Evolutionary conservation across 2,797 vertebrate genomes (phyloP).

Genomic region (Ciconia nigra): DNA sequence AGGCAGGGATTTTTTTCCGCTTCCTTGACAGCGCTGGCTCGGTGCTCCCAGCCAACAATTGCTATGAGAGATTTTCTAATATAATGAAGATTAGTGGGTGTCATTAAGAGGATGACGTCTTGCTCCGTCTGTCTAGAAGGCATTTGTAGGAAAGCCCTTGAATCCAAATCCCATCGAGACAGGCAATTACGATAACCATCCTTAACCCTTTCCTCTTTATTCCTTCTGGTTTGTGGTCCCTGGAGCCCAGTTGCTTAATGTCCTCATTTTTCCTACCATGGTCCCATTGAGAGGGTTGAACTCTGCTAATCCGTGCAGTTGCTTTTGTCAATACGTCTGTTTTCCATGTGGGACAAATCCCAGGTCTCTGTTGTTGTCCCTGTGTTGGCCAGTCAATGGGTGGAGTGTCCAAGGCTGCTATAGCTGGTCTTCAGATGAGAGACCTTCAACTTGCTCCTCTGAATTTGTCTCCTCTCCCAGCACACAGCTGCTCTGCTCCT

Average conservation of each 20-base stretch:
- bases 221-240: background rate
- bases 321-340: background rate
- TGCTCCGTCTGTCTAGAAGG: background rate
- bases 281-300: background rate
- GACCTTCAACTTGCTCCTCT: background rate
- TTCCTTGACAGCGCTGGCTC: background rate
- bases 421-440: background rate
- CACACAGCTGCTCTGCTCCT: background rate
- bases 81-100: background rate
- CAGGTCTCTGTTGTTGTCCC: background rate
- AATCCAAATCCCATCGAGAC: background rate
- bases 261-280: background rate
- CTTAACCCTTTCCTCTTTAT: background rate
- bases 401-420: background rate
- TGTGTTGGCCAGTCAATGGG: background rate
- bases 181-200: background rate
- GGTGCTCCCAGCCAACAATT: fast-evolving
- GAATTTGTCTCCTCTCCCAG: background rate
- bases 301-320: background rate
- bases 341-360: background rate
- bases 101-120: background rate
- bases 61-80: background rate
- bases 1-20: background rate
- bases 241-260: background rate
- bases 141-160: background rate